Base-by-base conservation (phyloP, 2,797 vertebrate species). In the Catharus ustulatus region DNA sequence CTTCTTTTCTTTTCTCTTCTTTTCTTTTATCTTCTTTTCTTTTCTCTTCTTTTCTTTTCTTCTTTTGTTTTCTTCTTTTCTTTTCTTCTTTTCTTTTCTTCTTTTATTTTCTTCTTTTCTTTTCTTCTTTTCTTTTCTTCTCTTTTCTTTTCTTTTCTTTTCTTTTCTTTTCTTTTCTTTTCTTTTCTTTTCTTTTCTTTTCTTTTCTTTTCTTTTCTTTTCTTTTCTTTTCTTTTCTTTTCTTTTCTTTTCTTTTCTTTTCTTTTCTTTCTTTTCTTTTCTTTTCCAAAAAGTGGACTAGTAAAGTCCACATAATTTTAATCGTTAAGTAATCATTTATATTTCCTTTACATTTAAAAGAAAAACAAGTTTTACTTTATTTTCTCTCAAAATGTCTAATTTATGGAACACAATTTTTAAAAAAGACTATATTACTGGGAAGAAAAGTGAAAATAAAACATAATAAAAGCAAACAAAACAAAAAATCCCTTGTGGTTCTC, bases 401-500 rank as follows among this genome's bases (percentile, higher is more conserved):
- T 42, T 57, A 51, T 48, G 42, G 8, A 78, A 48, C 23, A 49
- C 8, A 36, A 20, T 57, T 78, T 64, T 5, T 10, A 63, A 45
- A 74, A 27, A 2, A 45, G 2, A 6, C 1, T 71, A 17, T 22
- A 43, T 6, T 55, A 13, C 15, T 32, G 5, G 8, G 8, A 1
- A 59, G 81, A 59, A 32, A 42, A 6, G 0, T 1, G 19, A 62
- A 58, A 43, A 13, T 0, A 15, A 49, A 67, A 34, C 15, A 51
- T 68, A 18, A 69, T 18, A 42, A 63, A 66, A 66, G 3, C 3
- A 63, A 75, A 4, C 20, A 34, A 34, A 34, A 34, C 34, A 34
- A 8, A 58, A 49, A 57, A 1, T 0, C 2, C 10, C 8, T 11
- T 42, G 4, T 22, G 3, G 8, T 40, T 81, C 29, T 49, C 3